phyloP scores from a whole-genome alignment of 2,113 vertebrate species.

The Lepus europaeus region DNA sequence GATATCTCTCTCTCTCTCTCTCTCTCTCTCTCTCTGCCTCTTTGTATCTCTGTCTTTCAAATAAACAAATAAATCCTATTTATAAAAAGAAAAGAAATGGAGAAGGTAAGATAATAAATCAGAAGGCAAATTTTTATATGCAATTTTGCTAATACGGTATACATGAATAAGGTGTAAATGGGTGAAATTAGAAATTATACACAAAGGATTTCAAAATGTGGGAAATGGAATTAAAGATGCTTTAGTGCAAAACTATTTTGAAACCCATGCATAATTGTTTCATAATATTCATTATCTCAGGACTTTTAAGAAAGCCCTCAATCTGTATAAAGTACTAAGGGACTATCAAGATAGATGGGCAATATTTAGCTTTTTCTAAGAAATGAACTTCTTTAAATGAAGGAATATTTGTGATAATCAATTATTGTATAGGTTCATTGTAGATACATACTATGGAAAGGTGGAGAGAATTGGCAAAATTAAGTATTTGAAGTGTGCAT shows the following conservation, averaged over 20 bases:
- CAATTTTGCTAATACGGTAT: neutral
- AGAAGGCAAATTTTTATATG: neutral
- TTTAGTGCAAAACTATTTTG: too few species aligned
- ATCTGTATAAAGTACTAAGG: neutral
- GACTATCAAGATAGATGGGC: neutral
- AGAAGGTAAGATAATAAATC: neutral
- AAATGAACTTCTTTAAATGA: slow-evolving; percentile 1
- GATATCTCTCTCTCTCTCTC: too few species aligned
- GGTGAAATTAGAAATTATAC: neutral
- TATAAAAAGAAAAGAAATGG: neutral
- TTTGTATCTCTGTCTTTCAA: too few species aligned
- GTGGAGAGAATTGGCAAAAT: neutral
- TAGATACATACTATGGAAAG: neutral
- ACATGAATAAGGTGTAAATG: neutral
- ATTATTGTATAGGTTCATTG: neutral
- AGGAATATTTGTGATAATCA: neutral
- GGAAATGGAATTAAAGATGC: too few species aligned
- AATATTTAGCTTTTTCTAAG: slow-evolving; percentile 1
- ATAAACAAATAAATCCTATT: too few species aligned
- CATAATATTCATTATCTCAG: too few species aligned
- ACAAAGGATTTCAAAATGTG: too few species aligned
- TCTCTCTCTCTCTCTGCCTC: too few species aligned
- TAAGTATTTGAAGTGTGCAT: neutral
- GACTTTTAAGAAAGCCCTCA: too few species aligned
- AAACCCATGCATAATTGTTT: too few species aligned